phyloP scores from a whole-genome alignment of 2,888 invertebrate species.

The Cancer borealis region DNA sequence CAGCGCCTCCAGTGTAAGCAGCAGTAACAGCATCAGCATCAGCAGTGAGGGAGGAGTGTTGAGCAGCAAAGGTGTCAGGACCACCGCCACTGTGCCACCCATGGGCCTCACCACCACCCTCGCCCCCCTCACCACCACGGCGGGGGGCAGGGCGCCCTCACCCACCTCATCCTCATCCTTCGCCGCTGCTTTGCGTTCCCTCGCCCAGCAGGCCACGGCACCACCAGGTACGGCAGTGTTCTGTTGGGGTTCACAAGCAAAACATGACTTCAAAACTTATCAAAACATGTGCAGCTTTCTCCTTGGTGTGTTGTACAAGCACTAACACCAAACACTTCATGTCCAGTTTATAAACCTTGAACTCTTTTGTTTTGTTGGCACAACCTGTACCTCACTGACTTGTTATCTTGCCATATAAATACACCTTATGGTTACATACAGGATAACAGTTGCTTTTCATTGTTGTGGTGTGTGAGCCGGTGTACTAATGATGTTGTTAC shows the following conservation, averaged over 20 bases:
- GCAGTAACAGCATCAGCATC: constrained; percentile 67
- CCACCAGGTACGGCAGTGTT: constrained; percentile 74
- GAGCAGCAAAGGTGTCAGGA: constrained; percentile 67
- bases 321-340: not conserved
- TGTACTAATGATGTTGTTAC: not conserved
- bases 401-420: constrained; percentile 69
- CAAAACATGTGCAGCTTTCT: not conserved
- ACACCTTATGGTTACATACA: not conserved
- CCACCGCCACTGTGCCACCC: constrained; percentile 80
- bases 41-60: constrained; percentile 59
- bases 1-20: constrained; percentile 62
- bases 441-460: too few relatives aligned
- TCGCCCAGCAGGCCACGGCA: constrained; percentile 91
- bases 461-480: not conserved
- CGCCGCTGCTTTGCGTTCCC: constrained; percentile 93
- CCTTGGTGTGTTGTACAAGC: not conserved
- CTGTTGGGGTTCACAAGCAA: not conserved
- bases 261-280: not conserved
- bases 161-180: constrained; percentile 82
- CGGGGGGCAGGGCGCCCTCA: constrained; percentile 79
- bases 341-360: not conserved
- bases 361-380: not conserved
- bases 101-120: constrained; percentile 79
- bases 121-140: constrained; percentile 77
- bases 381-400: not conserved